phyloP scores from a whole-genome alignment of 2,797 vertebrate genomes.

The Macroramphosus scolopax region DNA sequence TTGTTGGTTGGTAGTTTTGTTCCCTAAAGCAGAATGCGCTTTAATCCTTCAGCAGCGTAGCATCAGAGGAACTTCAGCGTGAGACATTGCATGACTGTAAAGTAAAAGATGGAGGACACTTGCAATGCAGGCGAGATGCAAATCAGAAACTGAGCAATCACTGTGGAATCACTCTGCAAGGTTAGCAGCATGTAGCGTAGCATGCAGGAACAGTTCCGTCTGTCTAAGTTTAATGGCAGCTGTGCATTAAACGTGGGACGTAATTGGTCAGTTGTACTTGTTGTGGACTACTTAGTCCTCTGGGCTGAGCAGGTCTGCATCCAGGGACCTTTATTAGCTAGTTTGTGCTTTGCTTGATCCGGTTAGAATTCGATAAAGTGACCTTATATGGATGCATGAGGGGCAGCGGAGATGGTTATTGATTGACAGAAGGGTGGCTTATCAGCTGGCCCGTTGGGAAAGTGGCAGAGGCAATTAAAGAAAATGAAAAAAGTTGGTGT shows the following conservation, averaged over 20 bases:
- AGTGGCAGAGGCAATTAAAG: conserved; percentile 72
- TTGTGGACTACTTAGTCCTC: background rate
- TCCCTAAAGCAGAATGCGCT: background rate
- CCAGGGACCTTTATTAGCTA: conserved; percentile 39
- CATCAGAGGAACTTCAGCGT: no score
- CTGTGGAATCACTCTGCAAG: conserved; percentile 1
- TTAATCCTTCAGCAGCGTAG: background rate
- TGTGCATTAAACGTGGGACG: background rate
- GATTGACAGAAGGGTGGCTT: conserved; percentile 69
- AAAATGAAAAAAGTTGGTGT: conserved; percentile 24
- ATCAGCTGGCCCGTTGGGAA: conserved; percentile 64
- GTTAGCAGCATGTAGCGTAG: background rate
- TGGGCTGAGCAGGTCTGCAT: conserved; percentile 17
- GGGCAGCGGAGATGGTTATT: conserved; percentile 64
- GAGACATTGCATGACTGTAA: no score
- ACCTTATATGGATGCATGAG: conserved; percentile 70
- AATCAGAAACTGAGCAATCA: no score
- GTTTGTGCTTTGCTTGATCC: conserved; percentile 34
- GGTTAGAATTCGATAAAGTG: conserved; percentile 69
- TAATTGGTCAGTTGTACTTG: conserved; percentile 58
- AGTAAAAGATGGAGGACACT: background rate
- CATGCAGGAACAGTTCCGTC: background rate
- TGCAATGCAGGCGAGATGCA: no score
- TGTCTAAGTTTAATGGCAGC: conserved; percentile 1
- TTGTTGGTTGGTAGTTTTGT: background rate